Evolutionary conservation across 2,113 vertebrate genomes (phyloP), one percentile per base, ranked within the genome.

Genomic region (Capreolus pygargus): DNA sequence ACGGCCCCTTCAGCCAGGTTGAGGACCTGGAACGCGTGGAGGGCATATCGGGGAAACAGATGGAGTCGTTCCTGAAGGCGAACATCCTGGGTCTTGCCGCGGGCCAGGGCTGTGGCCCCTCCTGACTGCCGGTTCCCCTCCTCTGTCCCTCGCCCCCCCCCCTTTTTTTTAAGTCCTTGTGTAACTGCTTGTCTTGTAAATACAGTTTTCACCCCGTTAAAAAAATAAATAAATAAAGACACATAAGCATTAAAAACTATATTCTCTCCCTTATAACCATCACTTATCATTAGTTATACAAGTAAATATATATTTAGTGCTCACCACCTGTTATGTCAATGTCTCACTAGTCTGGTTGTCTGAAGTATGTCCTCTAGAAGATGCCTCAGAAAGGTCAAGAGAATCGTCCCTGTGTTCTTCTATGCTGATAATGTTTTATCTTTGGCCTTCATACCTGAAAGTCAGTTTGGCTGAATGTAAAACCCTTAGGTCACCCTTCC

Each of bases 1-100:
- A 99, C 0, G 99, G 99, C 9, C 97, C 97, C 10, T 99, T 99
- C 81, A 86, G 94, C 23, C 98, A 98, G 98, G 98, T 98, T 94
- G 98, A 98, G 70, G 98, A 98, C 61, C 86, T 98, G 83, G 92
- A 96, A 54, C 67, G 67, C 1, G 94, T 98, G 54, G 97, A 98
- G 33, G 98, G 98, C 25, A 95, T 98, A 50, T 95, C 98, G 0
- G 86, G 67, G 27, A 97, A 94, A 43, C 98, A 96, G 93, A 81
- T 98, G 97, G 97, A 95, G 57, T 97, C 98, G 0, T 98, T 98
- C 55, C 86, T 98, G 17, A 98, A 96, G 97, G 98, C 97, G 10
- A 98, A 98, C 95, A 97, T 98, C 94, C 55, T 98, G 93, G 64
- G 97, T 45, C 87, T 98, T 14, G 98, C 95, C 0, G 97, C 97